These are phyloP conservation scores for Acleris laterana DNA, from an alignment of 2,888 invertebrate genomes.

Conservation along the genomic window DNA sequence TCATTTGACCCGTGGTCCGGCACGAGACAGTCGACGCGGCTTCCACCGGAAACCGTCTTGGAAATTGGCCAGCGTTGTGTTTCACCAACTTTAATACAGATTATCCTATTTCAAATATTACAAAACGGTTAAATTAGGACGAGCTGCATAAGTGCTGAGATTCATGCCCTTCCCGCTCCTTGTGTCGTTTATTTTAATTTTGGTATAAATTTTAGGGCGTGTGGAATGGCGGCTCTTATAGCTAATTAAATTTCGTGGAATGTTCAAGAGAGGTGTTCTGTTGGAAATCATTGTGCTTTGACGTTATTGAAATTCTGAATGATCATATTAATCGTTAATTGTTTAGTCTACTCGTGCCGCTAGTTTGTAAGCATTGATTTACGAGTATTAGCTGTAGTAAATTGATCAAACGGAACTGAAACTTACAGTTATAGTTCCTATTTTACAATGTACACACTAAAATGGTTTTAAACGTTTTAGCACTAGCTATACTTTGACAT, in stretches of 20 bases:
- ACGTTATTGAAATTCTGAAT: conserved; percentile 3
- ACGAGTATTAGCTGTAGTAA: too few species aligned
- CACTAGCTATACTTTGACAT: too few species aligned
- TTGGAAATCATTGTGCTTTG: conserved; percentile 12
- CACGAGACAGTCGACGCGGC: conserved; percentile 38
- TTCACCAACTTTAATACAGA: conserved; percentile 58
- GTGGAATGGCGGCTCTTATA: conserved; percentile 34
- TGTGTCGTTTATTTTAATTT: conserved; percentile 38
- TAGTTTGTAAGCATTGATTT: too few species aligned
- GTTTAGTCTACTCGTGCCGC: neutral
- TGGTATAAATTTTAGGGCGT: conserved; percentile 36
- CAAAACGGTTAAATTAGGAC: conserved; percentile 38
- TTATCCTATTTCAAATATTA: conserved; percentile 50
- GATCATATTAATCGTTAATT: neutral
- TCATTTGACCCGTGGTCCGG: conserved; percentile 1
- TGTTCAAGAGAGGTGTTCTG: conserved; percentile 14
- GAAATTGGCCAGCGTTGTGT: conserved; percentile 50
- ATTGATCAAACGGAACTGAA: too few species aligned
- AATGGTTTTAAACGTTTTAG: too few species aligned
- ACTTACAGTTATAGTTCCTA: too few species aligned
- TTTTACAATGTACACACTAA: too few species aligned
- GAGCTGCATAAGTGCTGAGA: conserved; percentile 22
- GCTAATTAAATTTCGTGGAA: conserved; percentile 33
- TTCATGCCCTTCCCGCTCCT: conserved; percentile 29
- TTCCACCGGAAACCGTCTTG: conserved; percentile 46